Evolutionary conservation across 2,888 invertebrate genomes (phyloP).

Genomic region (Mythimna albipuncta): DNA sequence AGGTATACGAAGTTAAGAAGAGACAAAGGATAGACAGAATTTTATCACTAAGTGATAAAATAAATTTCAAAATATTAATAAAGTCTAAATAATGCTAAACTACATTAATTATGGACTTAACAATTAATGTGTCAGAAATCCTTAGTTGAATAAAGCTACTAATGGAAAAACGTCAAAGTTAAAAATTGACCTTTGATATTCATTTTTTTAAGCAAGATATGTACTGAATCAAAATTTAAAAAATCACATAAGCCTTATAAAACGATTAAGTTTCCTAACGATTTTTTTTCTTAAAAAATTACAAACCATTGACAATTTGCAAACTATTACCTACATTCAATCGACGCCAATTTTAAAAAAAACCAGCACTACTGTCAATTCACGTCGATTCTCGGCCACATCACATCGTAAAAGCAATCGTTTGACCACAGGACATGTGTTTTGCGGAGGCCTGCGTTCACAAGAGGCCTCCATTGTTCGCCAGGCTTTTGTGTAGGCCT

Average conservation of each 20-base stretch:
- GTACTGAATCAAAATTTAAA: too few relatives aligned
- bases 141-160: too few relatives aligned
- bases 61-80: too few relatives aligned
- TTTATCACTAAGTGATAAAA: too few relatives aligned
- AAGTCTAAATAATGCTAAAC: too few relatives aligned
- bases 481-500: conserved; percentile 55
- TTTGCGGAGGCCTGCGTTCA: conserved; percentile 77
- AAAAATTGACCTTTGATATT: too few relatives aligned
- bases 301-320: neutral
- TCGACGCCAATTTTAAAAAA: conserved; percentile 12
- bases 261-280: neutral
- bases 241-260: too few relatives aligned
- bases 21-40: too few relatives aligned
- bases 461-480: conserved; percentile 79
- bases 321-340: neutral
- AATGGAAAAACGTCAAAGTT: too few relatives aligned
- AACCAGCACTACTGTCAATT: conserved; percentile 1
- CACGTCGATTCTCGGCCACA: conserved; percentile 58
- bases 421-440: conserved; percentile 84
- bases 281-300: neutral
- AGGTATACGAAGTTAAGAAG: too few relatives aligned
- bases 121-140: too few relatives aligned
- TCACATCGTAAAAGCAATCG: conserved; percentile 72
- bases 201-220: neutral
- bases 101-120: too few relatives aligned